phyloP scores from a whole-genome alignment of 2,888 invertebrate genomes.

The Polyploca ridens region DNA sequence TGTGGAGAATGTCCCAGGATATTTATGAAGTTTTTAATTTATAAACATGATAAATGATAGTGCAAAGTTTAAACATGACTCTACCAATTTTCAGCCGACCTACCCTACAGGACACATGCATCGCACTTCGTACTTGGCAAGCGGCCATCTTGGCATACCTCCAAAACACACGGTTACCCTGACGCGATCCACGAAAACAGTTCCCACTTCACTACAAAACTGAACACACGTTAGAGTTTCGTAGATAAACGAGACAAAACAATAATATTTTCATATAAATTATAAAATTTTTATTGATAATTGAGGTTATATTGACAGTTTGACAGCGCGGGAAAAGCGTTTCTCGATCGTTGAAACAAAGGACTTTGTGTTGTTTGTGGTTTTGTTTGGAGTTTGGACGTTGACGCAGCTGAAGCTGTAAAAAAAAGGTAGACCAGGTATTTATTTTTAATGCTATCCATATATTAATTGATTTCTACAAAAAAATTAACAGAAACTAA shows the following conservation, averaged over 20 bases:
- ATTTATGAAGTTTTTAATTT: too few species aligned
- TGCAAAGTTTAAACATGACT: not conserved
- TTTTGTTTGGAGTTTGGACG: constrained; percentile 21
- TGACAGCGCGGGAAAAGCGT: constrained; percentile 46
- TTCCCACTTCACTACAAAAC: constrained; percentile 57
- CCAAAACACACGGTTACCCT: constrained; percentile 58
- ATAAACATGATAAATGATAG: too few species aligned
- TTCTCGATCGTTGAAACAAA: constrained; percentile 34
- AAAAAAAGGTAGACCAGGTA: constrained; percentile 34
- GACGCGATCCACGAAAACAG: constrained; percentile 53
- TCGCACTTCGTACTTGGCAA: constrained; percentile 83
- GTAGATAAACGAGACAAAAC: constrained; percentile 34
- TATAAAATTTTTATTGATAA: constrained; percentile 18
- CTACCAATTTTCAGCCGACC: constrained; percentile 24
- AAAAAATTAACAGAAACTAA: too few species aligned
- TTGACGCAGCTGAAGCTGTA: not conserved
- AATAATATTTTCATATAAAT: constrained; percentile 27
- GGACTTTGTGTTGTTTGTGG: constrained; percentile 37
- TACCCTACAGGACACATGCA: constrained; percentile 51
- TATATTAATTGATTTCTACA: too few species aligned
- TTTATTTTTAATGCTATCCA: not conserved
- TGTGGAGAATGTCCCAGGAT: too few species aligned
- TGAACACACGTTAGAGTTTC: constrained; percentile 52
- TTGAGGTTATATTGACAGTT: constrained; percentile 42
- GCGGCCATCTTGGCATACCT: constrained; percentile 74